These are phyloP conservation scores for Nothobranchius furzeri DNA, from an alignment of 2,113 vertebrate genomes.

Conservation along the genomic window DNA sequence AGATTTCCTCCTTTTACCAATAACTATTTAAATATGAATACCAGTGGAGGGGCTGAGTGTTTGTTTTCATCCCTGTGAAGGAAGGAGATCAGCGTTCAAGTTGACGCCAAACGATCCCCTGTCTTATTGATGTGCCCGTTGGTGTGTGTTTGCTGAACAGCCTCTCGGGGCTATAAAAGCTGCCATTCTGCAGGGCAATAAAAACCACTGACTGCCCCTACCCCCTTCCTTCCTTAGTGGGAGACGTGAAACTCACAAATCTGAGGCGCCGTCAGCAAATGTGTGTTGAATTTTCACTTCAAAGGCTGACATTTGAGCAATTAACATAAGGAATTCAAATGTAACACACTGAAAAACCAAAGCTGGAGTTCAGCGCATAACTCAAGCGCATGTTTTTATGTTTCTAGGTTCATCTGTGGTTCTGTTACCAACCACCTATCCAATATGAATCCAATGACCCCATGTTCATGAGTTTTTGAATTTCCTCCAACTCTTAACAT, in stretches of 20 bases:
- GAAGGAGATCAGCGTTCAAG: constrained; percentile 30
- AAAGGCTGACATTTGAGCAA: background rate
- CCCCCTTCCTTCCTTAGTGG: background rate
- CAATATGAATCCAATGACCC: background rate
- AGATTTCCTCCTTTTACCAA: constrained; percentile 38
- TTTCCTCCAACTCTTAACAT: background rate
- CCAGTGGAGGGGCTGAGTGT: constrained; percentile 56
- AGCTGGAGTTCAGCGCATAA: too few relatives aligned
- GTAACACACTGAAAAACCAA: too few relatives aligned
- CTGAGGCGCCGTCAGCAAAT: background rate
- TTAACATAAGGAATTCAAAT: background rate
- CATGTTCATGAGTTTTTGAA: background rate
- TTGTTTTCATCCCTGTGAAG: constrained; percentile 61
- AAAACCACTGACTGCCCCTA: constrained; percentile 30
- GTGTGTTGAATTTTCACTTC: background rate
- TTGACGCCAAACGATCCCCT: constrained; percentile 45
- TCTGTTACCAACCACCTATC: too few relatives aligned
- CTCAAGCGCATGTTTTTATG: too few relatives aligned
- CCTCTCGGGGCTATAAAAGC: constrained; percentile 55
- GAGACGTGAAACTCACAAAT: constrained; percentile 5
- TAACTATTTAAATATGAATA: constrained; percentile 73
- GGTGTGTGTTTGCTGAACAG: constrained; percentile 60
- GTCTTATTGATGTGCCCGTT: constrained; percentile 45
- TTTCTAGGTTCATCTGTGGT: too few relatives aligned
- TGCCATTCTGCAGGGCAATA: constrained; percentile 36